Base-by-base conservation (phyloP, 2,797 vertebrate species). In the Bufotes viridis region DNA sequence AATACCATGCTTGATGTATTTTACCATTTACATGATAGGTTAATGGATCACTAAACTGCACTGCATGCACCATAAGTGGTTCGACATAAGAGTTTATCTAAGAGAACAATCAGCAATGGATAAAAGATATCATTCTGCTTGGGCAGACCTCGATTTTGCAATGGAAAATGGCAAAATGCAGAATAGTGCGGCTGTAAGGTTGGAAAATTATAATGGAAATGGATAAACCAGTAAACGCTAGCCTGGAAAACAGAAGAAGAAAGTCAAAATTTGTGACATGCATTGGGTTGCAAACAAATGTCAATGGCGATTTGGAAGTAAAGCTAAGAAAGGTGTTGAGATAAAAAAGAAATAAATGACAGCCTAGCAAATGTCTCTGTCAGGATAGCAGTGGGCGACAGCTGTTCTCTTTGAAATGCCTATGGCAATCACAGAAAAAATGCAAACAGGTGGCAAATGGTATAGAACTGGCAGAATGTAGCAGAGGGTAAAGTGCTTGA, bases 381-480 rank as follows among this genome's bases (percentile, higher is more conserved):
- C 65, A 74, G 34, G 14, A 42, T 72, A 58, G 29, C 70, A 84
- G 55, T 81, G 78, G 78, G 65, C 76, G 80, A 70, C 83, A 88
- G 87, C 24, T 88, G 83, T 81, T 88, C 58, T 65, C 67, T 88
- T 81, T 55, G 42, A 65, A 81, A 81, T 63, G 70, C 82, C 76
- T 74, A 63, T 85, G 82, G 72, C 78, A 81, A 55, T 81, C 67
- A 74, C 42, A 81, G 78, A 69, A 75, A 65, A 70, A 29, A 72
- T 70, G 34, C 63, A 88, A 76, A 85, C 87, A 84, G 82, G 78
- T 88, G 57, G 87, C 11, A 57, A 88, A 81, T 88, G 69, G 85
- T 81, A 55, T n/a, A 51, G 57, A 79, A 65, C 15, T 88, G 78
- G 57, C 69, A 76, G 53, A 57, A 81, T 29, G 78, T 81, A 53